phyloP scores from a whole-genome alignment of 2,113 vertebrate genomes.

The Chaetodon trifascialis region DNA sequence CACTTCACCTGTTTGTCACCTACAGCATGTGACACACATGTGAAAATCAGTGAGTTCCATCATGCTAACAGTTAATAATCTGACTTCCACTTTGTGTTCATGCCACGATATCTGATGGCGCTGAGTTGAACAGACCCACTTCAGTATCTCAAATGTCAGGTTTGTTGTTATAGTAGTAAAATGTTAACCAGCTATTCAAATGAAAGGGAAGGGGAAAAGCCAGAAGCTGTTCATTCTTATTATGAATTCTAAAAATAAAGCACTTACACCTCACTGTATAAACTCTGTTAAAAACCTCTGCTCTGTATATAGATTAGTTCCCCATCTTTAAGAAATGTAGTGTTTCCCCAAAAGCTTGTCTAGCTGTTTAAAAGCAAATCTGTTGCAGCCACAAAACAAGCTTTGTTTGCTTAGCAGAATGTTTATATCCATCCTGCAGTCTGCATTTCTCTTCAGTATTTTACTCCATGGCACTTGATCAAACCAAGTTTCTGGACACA shows the following conservation, averaged over 20 bases:
- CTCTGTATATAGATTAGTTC: not conserved
- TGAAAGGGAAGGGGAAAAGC: not conserved
- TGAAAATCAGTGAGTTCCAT: conserved; percentile 20
- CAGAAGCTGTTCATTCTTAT: not conserved
- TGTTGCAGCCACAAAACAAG: conserved; percentile 26
- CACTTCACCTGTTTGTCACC: conserved; percentile 9
- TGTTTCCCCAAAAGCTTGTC: conserved; percentile 7
- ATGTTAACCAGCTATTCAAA: conserved; percentile 53
- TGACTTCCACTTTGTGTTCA: conserved; percentile 3
- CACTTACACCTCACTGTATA: not conserved
- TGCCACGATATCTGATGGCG: not conserved
- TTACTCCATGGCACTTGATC: conserved; percentile 41
- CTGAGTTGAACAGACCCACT: conserved; percentile 35
- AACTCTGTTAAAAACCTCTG: not conserved
- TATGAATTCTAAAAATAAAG: conserved; percentile 2
- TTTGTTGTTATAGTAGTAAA: conserved; percentile 41
- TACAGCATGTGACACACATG: not conserved
- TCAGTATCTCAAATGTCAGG: conserved; percentile 36
- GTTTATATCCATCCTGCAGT: conserved; percentile 29
- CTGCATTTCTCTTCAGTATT: conserved; percentile 47
- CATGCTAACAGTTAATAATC: conserved; percentile 1
- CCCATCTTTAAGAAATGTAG: not conserved
- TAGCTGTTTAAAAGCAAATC: conserved; percentile 16
- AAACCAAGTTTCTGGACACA: conserved; percentile 60
- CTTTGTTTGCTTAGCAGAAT: conserved; percentile 34